phyloP scores from a whole-genome alignment of 2,888 invertebrate species.

The Drosophila formosana region DNA sequence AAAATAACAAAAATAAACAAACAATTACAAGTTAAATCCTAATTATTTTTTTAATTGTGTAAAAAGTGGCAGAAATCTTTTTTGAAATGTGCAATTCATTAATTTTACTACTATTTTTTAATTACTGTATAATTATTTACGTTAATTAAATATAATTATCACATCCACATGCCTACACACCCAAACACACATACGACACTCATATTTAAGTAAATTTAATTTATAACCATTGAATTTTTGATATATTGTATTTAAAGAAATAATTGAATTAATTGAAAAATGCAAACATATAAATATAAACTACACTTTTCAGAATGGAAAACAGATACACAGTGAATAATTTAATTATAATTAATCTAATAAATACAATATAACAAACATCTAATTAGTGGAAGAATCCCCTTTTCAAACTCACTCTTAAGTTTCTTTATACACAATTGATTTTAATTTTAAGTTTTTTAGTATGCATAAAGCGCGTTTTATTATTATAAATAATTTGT shows the following conservation, averaged over 20 bases:
- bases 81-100: conserved; percentile 76
- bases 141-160: conserved; percentile 55
- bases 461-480: conserved; percentile 43
- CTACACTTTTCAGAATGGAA: conserved; percentile 49
- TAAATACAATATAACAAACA: conserved; percentile 25
- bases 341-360: conserved; percentile 56
- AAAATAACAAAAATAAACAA: conserved; percentile 45
- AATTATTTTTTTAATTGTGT: conserved; percentile 63
- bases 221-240: conserved; percentile 58
- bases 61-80: conserved; percentile 49
- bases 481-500: conserved; percentile 66
- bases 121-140: conserved; percentile 51
- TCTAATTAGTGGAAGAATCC: conserved; percentile 39
- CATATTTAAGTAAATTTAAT: conserved; percentile 60
- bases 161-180: conserved; percentile 35
- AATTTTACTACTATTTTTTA: conserved; percentile 47
- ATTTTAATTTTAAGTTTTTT: conserved; percentile 43
- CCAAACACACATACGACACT: conserved; percentile 36
- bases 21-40: conserved; percentile 44
- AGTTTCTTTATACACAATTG: conserved; percentile 49
- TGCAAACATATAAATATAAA: conserved; percentile 15
- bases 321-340: conserved; percentile 67
- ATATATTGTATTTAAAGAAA: conserved; percentile 20
- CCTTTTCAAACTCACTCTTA: conserved; percentile 35
- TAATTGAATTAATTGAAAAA: conserved; percentile 24